Evolutionary conservation across 2,888 invertebrate genomes (phyloP).

Genomic region (Apamea epomidion): DNA sequence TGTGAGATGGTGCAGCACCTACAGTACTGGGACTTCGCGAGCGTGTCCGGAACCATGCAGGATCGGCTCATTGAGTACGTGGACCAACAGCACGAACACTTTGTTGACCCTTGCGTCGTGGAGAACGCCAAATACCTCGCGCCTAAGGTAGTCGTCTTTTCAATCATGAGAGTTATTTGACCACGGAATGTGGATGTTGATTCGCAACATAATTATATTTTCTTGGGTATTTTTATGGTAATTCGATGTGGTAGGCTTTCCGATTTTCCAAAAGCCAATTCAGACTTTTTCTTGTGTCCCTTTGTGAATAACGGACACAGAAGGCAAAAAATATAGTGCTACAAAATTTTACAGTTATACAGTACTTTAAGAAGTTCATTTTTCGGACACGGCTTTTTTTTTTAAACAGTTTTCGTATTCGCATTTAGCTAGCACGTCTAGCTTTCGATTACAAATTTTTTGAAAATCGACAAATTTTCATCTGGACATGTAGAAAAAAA

Average conservation of each 20-base stretch:
- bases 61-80: constrained; percentile 96
- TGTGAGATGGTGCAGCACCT: constrained; percentile 98
- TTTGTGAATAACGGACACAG: too few species aligned
- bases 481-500: neutral
- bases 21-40: constrained; percentile 96
- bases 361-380: neutral
- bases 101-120: constrained; percentile 93
- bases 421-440: neutral
- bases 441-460: neutral
- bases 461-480: neutral
- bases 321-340: too few species aligned
- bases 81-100: constrained; percentile 97
- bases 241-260: too few species aligned
- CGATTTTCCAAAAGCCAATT: neutral
- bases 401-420: neutral
- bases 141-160: constrained; percentile 91
- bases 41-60: constrained; percentile 93
- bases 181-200: neutral
- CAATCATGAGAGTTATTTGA: neutral
- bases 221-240: neutral
- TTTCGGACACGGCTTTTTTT: neutral
- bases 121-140: constrained; percentile 93
- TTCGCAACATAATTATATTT: neutral
- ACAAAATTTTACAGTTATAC: neutral
- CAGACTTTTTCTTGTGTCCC: too few species aligned